Evolutionary conservation across 2,113 vertebrate species (phyloP).

Genomic region (Hyperopisus bebe): DNA sequence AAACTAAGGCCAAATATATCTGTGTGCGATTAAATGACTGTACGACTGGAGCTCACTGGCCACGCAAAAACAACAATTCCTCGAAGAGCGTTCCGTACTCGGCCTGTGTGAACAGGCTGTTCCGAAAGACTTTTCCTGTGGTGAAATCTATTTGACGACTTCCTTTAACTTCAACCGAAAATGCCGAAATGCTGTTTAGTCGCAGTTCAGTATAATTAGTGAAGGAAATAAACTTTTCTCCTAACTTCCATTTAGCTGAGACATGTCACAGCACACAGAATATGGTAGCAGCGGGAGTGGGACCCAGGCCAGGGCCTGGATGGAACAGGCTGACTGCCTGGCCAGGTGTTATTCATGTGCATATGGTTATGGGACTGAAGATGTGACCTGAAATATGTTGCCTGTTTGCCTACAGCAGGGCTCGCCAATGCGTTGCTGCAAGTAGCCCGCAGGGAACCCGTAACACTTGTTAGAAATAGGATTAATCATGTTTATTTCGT

Average conservation of each 20-base stretch:
- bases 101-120: not conserved
- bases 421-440: not conserved
- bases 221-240: not conserved
- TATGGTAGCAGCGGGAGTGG: not conserved
- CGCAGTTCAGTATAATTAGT: not conserved
- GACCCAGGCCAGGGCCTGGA: not conserved
- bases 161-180: not conserved
- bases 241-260: not conserved
- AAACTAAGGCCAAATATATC: not conserved
- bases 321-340: not conserved
- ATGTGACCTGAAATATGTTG: not conserved
- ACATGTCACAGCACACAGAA: not conserved
- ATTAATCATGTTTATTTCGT: not conserved
- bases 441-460: not conserved
- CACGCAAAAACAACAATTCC: not conserved
- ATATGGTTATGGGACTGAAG: not conserved
- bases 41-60: not conserved
- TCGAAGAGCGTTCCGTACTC: not conserved
- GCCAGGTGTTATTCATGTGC: not conserved
- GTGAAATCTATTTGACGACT: not conserved
- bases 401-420: not conserved
- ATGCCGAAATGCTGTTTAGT: not conserved
- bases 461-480: not conserved
- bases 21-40: not conserved
- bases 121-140: not conserved